Conservation (phyloP, 2,113 vertebrate species). For the Dendrocopos noguchii region DNA sequence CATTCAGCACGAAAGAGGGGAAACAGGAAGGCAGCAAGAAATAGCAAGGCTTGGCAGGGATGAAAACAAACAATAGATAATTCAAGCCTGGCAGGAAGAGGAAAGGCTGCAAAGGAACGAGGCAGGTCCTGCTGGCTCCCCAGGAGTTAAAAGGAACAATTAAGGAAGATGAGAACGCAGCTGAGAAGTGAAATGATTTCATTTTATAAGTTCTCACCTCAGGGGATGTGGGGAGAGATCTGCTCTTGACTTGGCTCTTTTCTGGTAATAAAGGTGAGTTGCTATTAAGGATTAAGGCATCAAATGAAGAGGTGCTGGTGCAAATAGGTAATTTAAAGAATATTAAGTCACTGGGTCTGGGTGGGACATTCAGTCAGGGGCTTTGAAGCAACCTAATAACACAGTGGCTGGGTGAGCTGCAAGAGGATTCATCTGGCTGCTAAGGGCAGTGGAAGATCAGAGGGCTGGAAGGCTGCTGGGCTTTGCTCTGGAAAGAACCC, state of each 20-base stretch:
- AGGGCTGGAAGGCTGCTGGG: neutral
- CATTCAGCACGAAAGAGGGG: slow-evolving; percentile 24
- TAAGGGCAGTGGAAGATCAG: neutral
- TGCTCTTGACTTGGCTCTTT: slow-evolving; percentile 36
- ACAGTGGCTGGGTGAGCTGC: slow-evolving; percentile 2
- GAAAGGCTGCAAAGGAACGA: slow-evolving; percentile 42
- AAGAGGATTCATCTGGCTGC: neutral
- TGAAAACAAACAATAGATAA: slow-evolving; percentile 56
- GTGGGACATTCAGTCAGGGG: slow-evolving; percentile 12
- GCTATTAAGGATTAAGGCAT: slow-evolving; percentile 66
- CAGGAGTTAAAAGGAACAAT: slow-evolving; percentile 59
- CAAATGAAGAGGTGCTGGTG: slow-evolving; percentile 46
- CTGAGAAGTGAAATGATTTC: slow-evolving; percentile 62
- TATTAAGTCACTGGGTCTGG: slow-evolving; percentile 38
- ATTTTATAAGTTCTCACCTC: slow-evolving; percentile 63
- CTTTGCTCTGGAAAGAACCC: neutral
- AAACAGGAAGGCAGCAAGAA: slow-evolving; percentile 49
- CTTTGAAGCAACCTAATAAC: slow-evolving; percentile 21
- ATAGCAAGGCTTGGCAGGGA: neutral
- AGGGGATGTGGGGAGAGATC: slow-evolving; percentile 48
- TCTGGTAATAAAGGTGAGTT: slow-evolving; percentile 67
- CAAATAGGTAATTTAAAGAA: slow-evolving; percentile 62
- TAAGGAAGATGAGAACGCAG: slow-evolving; percentile 61
- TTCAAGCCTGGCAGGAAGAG: slow-evolving; percentile 56
- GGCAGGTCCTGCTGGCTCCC: slow-evolving; percentile 41